Conservation (phyloP, 2,888 invertebrate genomes). For the Eumacrocentrus americanus region DNA sequence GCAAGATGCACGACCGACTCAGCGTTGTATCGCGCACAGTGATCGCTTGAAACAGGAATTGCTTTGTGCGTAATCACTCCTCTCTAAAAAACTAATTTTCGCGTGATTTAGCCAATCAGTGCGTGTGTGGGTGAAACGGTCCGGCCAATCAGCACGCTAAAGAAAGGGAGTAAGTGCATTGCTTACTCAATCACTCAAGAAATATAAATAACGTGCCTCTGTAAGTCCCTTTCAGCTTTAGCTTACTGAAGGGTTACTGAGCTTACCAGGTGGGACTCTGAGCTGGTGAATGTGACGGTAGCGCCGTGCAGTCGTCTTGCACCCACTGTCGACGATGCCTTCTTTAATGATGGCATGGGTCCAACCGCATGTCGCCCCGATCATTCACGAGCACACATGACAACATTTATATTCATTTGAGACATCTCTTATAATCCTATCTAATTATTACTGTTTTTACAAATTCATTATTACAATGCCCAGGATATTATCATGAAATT, state of each 20-base stretch:
- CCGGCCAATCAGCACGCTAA: conserved; percentile 36
- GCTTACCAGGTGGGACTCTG: conserved; percentile 67
- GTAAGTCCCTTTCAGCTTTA: conserved; percentile 37
- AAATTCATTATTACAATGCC: conserved; percentile 1
- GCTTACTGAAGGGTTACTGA: conserved; percentile 37
- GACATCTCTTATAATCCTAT: conserved; percentile 13
- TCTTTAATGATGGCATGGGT: conserved; percentile 45
- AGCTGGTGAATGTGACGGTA: conserved; percentile 67
- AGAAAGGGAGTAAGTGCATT: conserved; percentile 19
- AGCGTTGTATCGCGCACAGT: conserved; percentile 29
- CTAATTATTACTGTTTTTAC: conserved; percentile 1
- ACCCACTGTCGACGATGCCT: conserved; percentile 53
- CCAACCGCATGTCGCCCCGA: conserved; percentile 17
- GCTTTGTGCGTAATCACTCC: conserved; percentile 57
- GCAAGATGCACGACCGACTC: conserved; percentile 35
- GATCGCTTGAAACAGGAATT: conserved; percentile 41
- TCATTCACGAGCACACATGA: conserved; percentile 31
- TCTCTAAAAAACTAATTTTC: conserved; percentile 59
- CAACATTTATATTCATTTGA: conserved; percentile 32
- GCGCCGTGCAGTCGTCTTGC: conserved; percentile 59
- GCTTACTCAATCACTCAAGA: not conserved
- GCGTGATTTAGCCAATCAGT: conserved; percentile 48
- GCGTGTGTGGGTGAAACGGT: conserved; percentile 41
- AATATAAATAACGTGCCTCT: conserved; percentile 12
- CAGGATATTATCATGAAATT: no score